Base-by-base conservation (phyloP, 2,113 vertebrate genomes). In the Neomonachus schauinslandi region DNA sequence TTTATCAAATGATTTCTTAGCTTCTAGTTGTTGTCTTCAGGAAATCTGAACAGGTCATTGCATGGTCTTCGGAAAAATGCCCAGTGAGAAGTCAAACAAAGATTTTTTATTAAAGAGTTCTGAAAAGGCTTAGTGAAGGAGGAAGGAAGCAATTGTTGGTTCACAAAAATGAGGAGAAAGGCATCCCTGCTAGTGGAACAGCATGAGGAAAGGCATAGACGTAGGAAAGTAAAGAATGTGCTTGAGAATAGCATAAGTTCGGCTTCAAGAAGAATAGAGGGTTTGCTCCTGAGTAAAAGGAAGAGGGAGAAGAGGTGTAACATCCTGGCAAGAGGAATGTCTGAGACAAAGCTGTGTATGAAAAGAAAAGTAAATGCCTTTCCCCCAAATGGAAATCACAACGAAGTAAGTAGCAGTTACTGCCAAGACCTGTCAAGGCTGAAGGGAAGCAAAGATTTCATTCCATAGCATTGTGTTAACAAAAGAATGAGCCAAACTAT, bases 361-460 rank as follows among this genome's bases (percentile, higher is more conserved):
- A 84, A 82, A 95, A 90, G 79, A 86, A 33, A 86, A 79, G 15
- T 36, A 24, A 86, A 31, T 51, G 85, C 16, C 96, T 96, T 83
- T 77, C 63, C 89, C 84, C 87, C 53, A 93, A 94, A 94, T 97
- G 97, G 95, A 96, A 95, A 91, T 96, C 59, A 71, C 57, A 87
- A 8, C 0, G 16, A 83, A 98, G 72, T 71, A 84, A 90, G 89
- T 36, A 88, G 87, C 59, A 77, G 36, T 89, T 94, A 81, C 53
- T 94, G 98, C 97, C 97, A 97, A 98, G 97, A 92, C 63, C 80
- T 95, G 97, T 96, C 95, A 94, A 92, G 95, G 51, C 80, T 97
- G 92, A 96, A 72, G 61, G 55, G 31, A 96, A 95, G 57, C 95
- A 97, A 95, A 84, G 69, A 81, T 81, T 89, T 95, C 90, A 91